phyloP scores from a whole-genome alignment of 1,140 invertebrate genomes.

The Drosophila sechellia region DNA sequence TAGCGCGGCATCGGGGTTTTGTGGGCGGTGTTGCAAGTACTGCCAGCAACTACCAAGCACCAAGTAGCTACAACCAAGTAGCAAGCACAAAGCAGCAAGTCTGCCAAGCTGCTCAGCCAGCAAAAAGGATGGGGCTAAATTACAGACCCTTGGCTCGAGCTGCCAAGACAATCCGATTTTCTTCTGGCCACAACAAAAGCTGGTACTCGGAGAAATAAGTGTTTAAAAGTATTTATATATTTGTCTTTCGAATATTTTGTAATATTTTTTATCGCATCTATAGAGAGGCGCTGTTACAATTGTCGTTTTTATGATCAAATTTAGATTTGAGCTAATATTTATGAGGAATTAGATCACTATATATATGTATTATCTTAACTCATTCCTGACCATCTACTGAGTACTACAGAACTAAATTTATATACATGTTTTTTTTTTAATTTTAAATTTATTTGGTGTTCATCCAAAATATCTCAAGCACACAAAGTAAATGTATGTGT shows the following conservation, averaged over 20 bases:
- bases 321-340: too few relatives aligned
- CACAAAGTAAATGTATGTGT: neutral
- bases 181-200: slow-evolving; percentile 11
- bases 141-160: slow-evolving; percentile 3
- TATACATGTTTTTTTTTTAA: too few relatives aligned
- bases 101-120: neutral
- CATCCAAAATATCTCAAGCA: neutral
- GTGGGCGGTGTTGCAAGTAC: slow-evolving; percentile 19
- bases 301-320: too few relatives aligned
- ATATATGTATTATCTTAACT: too few relatives aligned
- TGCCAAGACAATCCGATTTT: slow-evolving; percentile 30
- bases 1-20: neutral
- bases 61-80: neutral
- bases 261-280: too few relatives aligned
- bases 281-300: too few relatives aligned
- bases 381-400: too few relatives aligned
- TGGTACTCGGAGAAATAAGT: slow-evolving; percentile 8
- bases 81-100: neutral
- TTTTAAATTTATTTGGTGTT: neutral
- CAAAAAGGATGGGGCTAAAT: slow-evolving; percentile 1
- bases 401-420: too few relatives aligned
- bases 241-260: too few relatives aligned
- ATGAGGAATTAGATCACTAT: neutral
- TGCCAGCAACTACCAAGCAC: slow-evolving; percentile 41
- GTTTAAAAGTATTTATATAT: neutral